Conservation (phyloP, 2,888 invertebrate species). For the Conomelus anceps region DNA sequence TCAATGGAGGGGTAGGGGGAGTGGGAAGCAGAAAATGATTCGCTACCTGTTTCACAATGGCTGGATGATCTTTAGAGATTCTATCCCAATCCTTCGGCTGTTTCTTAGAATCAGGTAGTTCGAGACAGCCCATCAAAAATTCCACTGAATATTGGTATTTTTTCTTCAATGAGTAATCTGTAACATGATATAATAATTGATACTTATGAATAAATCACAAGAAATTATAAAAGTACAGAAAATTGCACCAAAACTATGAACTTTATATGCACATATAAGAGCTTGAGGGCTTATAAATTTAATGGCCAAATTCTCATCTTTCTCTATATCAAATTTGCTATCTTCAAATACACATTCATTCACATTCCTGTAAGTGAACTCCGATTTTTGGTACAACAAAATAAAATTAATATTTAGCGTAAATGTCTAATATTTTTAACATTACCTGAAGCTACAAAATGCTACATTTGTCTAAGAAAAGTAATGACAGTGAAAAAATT, state of each 20-base stretch:
- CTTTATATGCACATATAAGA: too few species aligned
- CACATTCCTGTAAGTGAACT: too few species aligned
- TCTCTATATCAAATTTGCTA: too few species aligned
- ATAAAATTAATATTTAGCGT: too few species aligned
- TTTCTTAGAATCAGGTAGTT: constrained; percentile 41
- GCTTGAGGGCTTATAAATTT: too few species aligned
- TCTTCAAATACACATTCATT: too few species aligned
- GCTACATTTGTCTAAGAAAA: too few species aligned
- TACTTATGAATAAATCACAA: neutral
- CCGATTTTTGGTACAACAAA: too few species aligned
- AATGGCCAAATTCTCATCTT: too few species aligned
- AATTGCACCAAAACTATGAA: neutral
- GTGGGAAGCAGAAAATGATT: constrained; percentile 7
- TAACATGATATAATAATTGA: constrained; percentile 24
- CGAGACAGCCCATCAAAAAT: constrained; percentile 51
- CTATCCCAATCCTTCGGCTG: constrained; percentile 35
- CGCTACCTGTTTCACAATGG: constrained; percentile 36
- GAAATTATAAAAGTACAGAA: neutral
- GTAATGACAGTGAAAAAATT: too few species aligned
- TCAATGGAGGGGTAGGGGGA: neutral
- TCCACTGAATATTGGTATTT: constrained; percentile 46
- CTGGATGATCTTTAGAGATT: constrained; percentile 33
- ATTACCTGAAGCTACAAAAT: too few species aligned
- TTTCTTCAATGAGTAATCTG: constrained; percentile 35
- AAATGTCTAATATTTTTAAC: too few species aligned